These are phyloP conservation scores for Sesamia inferens DNA, from an alignment of 2,888 invertebrate genomes.

Conservation along the genomic window DNA sequence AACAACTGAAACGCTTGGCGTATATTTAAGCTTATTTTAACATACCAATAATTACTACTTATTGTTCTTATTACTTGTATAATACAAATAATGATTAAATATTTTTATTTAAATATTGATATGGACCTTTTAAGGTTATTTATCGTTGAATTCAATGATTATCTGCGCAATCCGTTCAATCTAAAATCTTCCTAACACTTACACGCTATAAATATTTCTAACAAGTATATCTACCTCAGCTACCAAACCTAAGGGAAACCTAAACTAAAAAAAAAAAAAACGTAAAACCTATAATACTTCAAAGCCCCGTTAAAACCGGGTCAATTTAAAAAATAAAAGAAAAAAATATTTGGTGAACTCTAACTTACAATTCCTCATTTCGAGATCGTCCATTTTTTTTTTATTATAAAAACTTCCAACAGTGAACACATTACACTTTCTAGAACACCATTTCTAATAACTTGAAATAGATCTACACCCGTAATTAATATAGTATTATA, in stretches of 20 bases:
- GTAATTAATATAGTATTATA: constrained; percentile 79
- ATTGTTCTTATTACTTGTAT: constrained; percentile 86
- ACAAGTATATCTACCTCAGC: constrained; percentile 79
- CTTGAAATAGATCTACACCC: constrained; percentile 88
- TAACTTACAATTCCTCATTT: constrained; percentile 79
- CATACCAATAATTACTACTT: constrained; percentile 84
- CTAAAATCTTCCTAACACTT: constrained; percentile 76
- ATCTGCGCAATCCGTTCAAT: constrained; percentile 75
- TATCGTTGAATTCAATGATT: constrained; percentile 81
- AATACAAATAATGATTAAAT: constrained; percentile 87
- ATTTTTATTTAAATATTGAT: constrained; percentile 87
- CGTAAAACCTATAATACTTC: constrained; percentile 88
- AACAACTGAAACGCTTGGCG: constrained; percentile 85
- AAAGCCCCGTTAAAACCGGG: constrained; percentile 88
- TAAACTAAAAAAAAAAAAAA: constrained; percentile 68
- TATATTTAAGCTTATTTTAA: constrained; percentile 73
- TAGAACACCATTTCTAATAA: constrained; percentile 82
- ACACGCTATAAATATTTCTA: constrained; percentile 75
- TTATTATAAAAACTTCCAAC: constrained; percentile 78
- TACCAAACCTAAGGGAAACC: constrained; percentile 75
- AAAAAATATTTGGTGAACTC: constrained; percentile 83
- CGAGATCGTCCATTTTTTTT: constrained; percentile 78
- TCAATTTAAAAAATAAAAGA: constrained; percentile 73
- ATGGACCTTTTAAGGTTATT: constrained; percentile 89
- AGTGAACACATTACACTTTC: constrained; percentile 86